Base-by-base conservation (phyloP, 2,797 vertebrate genomes). In the Clarias platycephalus region DNA sequence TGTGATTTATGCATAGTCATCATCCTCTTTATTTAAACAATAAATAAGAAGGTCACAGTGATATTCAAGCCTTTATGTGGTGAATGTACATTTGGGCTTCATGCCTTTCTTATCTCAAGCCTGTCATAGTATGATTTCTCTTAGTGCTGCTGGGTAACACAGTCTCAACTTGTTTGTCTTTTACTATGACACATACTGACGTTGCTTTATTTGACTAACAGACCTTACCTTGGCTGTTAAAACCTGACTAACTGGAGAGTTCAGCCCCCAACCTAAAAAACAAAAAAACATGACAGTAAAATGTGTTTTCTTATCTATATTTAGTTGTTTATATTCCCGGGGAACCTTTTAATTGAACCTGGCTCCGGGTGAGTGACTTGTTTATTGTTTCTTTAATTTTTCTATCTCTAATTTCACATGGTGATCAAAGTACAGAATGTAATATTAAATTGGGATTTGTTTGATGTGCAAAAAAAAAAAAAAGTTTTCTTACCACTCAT, bases 121-220 rank as follows among this genome's bases (percentile, higher is more conserved):
- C 0, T 84, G 60, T 28, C 78, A 62, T 68, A 75, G 82, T 57
- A 76, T 64, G 10, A 81, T 63, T 79, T 83, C 70, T 83, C 63
- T 37, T 82, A 84, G 86, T 88, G 89, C 87, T 92, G 83, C 81
- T 85, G 85, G 88, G 87, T 89, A 92, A 92, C 90, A 90, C 77
- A 92, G 90, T 93, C 93, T 92, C 90, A 87, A 92, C 92, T 92
- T 94, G 91, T 93, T 93, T 93, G 87, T 88, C 82, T 86, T 20
- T 88, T 84, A 34, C 84, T 31, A 86, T 87, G 82, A 84, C 90
- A 63, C 89, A 92, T 87, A 86, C 87, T 91, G 88, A 92, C 89
- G 82, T 92, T 88, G 90, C 88, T 83, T 84, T 79, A 68, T 80
- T 74, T 84, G 57, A 83, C 40, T 84, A 34, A 58, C 80, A 81